Percentiles rank a stretch among this genome's conserved stretches.
Conservation (phyloP, 1,140 invertebrate genomes). For the Medauroidea extradentata region DNA sequence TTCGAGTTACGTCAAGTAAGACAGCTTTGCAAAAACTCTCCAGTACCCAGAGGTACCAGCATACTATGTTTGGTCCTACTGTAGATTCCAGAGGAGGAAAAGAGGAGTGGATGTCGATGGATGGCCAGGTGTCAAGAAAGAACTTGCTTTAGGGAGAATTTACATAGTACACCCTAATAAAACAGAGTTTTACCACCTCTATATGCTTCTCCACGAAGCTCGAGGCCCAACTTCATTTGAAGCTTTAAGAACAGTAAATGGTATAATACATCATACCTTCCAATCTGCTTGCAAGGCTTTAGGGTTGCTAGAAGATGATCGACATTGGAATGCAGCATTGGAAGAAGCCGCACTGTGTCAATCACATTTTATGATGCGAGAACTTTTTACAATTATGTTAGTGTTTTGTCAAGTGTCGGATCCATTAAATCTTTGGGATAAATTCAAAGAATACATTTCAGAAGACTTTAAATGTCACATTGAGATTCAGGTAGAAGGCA, state of each 20-base stretch:
- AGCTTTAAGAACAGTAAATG: constrained; percentile 35
- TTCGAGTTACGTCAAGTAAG: too few species aligned
- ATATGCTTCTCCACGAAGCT: constrained; percentile 35
- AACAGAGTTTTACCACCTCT: constrained; percentile 30
- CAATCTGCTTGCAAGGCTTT: constrained; percentile 1
- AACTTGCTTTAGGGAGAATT: too few species aligned
- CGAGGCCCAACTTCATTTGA: constrained; percentile 35
- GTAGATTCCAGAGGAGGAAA: too few species aligned
- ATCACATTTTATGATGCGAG: constrained; percentile 10
- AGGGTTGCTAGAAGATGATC: background rate
- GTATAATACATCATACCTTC: constrained; percentile 18
- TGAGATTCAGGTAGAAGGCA: too few species aligned
- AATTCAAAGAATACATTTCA: constrained; percentile 12
- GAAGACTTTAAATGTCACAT: constrained; percentile 11
- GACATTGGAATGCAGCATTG: too few species aligned
- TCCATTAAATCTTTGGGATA: constrained; percentile 11
- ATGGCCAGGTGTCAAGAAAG: too few species aligned
- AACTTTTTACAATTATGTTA: constrained; percentile 18
- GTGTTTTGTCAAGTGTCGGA: constrained; percentile 16
- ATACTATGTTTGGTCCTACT: too few species aligned
- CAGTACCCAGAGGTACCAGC: too few species aligned
- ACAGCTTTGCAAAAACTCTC: too few species aligned
- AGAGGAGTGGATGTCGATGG: too few species aligned
- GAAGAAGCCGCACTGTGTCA: constrained; percentile 5
- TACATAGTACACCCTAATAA: too few species aligned